phyloP scores from a whole-genome alignment of 2,797 vertebrate species.

The Argya squamiceps region DNA sequence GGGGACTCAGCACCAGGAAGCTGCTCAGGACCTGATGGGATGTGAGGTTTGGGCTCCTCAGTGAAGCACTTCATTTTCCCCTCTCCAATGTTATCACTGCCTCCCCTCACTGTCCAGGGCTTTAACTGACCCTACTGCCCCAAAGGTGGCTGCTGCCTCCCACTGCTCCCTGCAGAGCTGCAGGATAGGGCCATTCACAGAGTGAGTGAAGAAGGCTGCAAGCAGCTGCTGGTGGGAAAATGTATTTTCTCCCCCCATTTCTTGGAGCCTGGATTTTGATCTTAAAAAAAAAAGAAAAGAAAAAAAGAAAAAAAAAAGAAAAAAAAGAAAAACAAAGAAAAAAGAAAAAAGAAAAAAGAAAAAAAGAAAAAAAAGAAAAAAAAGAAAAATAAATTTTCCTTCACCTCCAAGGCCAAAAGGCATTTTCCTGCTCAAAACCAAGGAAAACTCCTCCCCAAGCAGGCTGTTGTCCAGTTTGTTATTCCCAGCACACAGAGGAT shows the following conservation, averaged over 20 bases:
- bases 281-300: background rate
- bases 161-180: background rate
- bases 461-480: background rate
- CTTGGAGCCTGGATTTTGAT: background rate
- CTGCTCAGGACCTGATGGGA: fast-evolving
- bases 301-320: background rate
- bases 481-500: background rate
- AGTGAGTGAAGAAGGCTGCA: background rate
- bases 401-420: background rate
- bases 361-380: background rate
- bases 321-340: background rate
- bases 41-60: background rate
- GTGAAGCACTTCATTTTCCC: background rate
- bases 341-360: background rate
- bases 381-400: background rate
- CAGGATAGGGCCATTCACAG: fast-evolving
- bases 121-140: background rate
- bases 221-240: background rate
- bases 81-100: background rate
- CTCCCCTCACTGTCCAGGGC: background rate
- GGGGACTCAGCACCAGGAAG: background rate
- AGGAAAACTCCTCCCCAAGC: background rate
- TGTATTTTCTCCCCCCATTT: fast-evolving
- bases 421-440: background rate
- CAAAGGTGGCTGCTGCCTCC: background rate